Conservation (phyloP, 2,113 vertebrate species). For the Corythoichthys intestinalis region DNA sequence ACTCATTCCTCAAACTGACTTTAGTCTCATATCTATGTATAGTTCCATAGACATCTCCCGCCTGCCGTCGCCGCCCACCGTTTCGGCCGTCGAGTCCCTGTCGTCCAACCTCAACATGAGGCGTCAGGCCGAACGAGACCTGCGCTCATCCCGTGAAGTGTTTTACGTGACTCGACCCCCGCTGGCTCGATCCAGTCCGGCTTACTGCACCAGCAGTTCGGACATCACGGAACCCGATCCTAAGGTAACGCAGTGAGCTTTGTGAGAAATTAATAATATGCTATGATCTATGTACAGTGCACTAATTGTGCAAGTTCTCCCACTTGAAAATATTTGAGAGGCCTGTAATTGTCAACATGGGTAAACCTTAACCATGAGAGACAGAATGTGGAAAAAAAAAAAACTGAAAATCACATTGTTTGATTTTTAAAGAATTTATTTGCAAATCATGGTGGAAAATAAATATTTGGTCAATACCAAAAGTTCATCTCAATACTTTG, state of each 20-base stretch:
- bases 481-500: no score
- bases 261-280: background rate
- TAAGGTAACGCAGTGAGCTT: constrained; percentile 64
- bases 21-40: constrained; percentile 1
- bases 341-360: no score
- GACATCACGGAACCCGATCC: constrained; percentile 93
- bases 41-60: constrained; percentile 87
- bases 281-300: no score
- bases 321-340: no score
- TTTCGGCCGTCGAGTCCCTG: constrained; percentile 73
- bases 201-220: constrained; percentile 95
- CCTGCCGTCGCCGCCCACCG: constrained; percentile 85
- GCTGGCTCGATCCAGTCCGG: constrained; percentile 86
- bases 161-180: constrained; percentile 90
- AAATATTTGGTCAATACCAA: no score
- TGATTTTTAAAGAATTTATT: no score
- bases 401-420: no score
- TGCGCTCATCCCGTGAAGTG: constrained; percentile 79
- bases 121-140: constrained; percentile 71
- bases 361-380: no score
- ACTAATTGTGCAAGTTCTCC: no score
- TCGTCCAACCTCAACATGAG: constrained; percentile 73
- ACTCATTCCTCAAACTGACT: background rate
- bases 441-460: no score
- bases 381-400: no score